Evolutionary conservation across 2,888 invertebrate species (phyloP), one percentile per base, ranked within the genome.

Genomic region (Tetramorium bicarinatum): DNA sequence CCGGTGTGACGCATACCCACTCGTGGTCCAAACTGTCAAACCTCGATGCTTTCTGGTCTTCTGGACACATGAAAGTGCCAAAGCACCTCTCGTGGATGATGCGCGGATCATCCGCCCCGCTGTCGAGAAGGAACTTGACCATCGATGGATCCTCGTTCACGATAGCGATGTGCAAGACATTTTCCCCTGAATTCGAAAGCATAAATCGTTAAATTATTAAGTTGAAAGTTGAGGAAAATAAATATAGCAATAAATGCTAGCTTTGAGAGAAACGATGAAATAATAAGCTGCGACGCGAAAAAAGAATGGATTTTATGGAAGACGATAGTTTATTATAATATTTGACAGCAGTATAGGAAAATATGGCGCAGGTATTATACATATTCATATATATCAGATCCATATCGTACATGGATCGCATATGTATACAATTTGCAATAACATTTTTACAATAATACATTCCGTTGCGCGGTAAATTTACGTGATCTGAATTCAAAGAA

Each of bases 81-180:
- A 97, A 97, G 93, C 99, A 99, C n/a, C 99, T 96, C 94, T 99
- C 98, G 93, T 98, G 97, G 86, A 98, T 98, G 41, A 77, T 69
- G 3, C 41, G 9, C 29, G 77, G 25, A 25, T 77, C 79, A 95
- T 99, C 97, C 0, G 98, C 99, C 0, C 98, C 98, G 34, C 98
- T 97, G 94, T 99, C 98, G 69, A 99, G 95, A 6, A 99, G 95
- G 94, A 97, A 99, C 95, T 99, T 99, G 7, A 99, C 99, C 98
- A 99, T 99, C 0, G 98, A 97, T 0, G 99, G 99, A 94, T 99
- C 99, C 94, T 99, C 99, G 95, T 99, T 99, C 0, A 99, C 99
- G 90, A 99, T 99, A 4, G 99, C 99, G 94, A 99, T 99, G 94
- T 99, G 99, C 1, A 99, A 96, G 0, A 98, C 98, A 93, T 97